These are phyloP conservation scores for Pantelozetes paolii DNA, from an alignment of 2,888 invertebrate species.

Conservation along the genomic window DNA sequence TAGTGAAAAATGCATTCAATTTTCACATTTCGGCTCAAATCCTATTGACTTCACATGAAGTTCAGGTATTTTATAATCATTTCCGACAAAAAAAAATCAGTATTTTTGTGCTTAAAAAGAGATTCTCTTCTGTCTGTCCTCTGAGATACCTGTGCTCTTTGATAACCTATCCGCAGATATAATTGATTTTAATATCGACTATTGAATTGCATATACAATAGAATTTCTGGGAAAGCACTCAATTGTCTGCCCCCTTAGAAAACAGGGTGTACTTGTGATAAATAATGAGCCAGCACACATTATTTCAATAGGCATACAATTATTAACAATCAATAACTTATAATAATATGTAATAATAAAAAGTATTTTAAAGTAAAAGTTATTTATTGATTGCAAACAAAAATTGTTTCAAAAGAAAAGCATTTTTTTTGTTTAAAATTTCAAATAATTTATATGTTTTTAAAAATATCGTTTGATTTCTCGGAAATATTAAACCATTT, in stretches of 20 bases:
- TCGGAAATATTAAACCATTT: background rate
- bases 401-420: background rate
- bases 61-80: background rate
- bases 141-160: background rate
- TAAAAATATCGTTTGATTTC: background rate
- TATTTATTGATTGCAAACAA: too few species aligned
- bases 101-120: background rate
- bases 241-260: too few species aligned
- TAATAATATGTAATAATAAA: background rate
- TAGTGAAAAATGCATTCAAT: background rate
- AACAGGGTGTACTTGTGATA: too few species aligned
- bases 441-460: background rate
- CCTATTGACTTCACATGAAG: background rate
- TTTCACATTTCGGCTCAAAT: background rate
- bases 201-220: too few species aligned
- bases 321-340: conserved; percentile 12
- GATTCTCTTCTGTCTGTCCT: background rate
- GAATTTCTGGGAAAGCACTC: too few species aligned
- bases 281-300: too few species aligned
- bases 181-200: too few species aligned
- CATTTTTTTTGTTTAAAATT: background rate
- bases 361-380: too few species aligned
- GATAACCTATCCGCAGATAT: background rate
- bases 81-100: background rate
- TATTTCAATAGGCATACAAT: background rate